These are phyloP conservation scores for Tapera naevia DNA, from an alignment of 2,797 vertebrate species.

Conservation along the genomic window DNA sequence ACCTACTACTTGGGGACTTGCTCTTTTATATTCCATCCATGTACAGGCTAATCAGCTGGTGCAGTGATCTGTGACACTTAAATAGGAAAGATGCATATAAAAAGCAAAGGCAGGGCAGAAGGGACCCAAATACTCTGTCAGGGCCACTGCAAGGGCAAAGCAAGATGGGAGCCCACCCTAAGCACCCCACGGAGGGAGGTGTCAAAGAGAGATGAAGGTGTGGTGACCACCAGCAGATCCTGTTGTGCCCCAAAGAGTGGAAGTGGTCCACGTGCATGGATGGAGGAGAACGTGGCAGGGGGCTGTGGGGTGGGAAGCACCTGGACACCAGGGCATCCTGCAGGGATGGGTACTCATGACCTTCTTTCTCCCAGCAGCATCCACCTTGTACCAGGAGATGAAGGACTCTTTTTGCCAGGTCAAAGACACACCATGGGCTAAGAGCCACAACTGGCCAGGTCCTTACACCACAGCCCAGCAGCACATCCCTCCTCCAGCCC, in stretches of 20 bases:
- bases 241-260: background rate
- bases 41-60: slow-evolving; percentile 64
- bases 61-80: slow-evolving; percentile 67
- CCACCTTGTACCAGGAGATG: background rate
- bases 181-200: background rate
- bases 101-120: slow-evolving; percentile 48
- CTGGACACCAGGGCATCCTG: background rate
- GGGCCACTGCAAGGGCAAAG: slow-evolving; percentile 31
- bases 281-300: background rate
- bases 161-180: background rate
- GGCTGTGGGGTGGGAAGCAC: background rate
- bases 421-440: background rate
- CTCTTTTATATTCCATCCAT: slow-evolving; percentile 57
- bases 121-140: background rate
- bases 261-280: fast-evolving
- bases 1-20: slow-evolving; percentile 47
- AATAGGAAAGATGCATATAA: slow-evolving; percentile 60
- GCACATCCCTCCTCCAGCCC: background rate
- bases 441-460: background rate
- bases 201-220: background rate
- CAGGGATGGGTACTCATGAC: background rate
- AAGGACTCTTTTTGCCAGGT: background rate
- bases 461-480: background rate
- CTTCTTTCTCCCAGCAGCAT: background rate
- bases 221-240: background rate